Evolutionary conservation across 2,113 vertebrate genomes (phyloP), one percentile per base, ranked within the genome.

Genomic region (Tychaedon coryphoeus): DNA sequence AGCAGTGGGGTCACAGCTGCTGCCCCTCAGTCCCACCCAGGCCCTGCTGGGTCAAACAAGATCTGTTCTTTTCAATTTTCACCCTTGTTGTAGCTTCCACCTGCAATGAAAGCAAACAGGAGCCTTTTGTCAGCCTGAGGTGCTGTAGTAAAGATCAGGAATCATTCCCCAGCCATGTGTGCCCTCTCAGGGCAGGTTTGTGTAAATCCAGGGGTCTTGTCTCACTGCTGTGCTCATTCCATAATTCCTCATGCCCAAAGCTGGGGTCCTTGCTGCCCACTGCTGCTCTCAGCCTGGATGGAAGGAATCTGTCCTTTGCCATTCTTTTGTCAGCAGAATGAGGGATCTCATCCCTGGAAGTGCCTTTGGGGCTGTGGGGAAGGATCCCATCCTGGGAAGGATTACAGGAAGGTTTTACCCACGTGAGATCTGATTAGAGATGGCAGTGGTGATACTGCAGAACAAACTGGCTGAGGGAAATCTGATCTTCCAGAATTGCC

Each of bases 371-470:
- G 6, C 43, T 12, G 0, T 57, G 25, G 76, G 70, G 89, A 50
- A 48, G 38, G 6, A 0, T 48, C 53, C 3, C 19, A 9, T 5
- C 11, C 65, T 82, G 20, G 54, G 73, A 19, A 72, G 70, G 91
- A 50, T 95, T 61, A 12, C 61, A 60, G 8, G 77, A 77, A 47
- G 89, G 66, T 76, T 57, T 92, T 72, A 81, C 16, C 58, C 70
- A 9, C 0, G 0, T 24, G 53, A 78, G 47, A 72, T 90, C 70
- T 85, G 91, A 58, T 85, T 12, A 72, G 93, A 26, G 58, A 53
- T 78, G 89, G 72, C 93, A 89, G 43, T 89, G 69, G 67, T 77
- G 69, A 24, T 69, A 12, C 4, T 82, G 66, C 72, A 87, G 86
- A 26, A 77, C 67, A 51, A 86, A 33, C 64, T 64, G 79, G 26